A percentile compares a stretch with the other conserved stretches of the same genome.
phyloP scores from a whole-genome alignment of 1,140 invertebrate species.

The Aleiodes sp. region DNA sequence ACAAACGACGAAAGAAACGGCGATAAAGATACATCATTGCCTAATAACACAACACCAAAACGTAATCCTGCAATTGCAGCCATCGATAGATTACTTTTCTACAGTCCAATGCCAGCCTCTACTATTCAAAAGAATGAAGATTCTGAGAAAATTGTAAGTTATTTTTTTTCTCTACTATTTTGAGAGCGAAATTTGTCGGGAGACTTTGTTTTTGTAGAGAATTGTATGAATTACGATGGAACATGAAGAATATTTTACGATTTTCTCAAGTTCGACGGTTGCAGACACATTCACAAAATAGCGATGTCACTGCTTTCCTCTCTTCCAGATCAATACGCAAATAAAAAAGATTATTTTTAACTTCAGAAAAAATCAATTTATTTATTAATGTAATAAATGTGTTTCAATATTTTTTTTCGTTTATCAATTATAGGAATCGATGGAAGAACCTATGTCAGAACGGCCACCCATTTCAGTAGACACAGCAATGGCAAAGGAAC shows the following conservation, averaged over 20 bases:
- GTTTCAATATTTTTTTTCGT: slow-evolving; percentile 16
- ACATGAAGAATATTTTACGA: no score
- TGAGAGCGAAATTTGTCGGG: no score
- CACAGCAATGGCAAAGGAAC: slow-evolving; percentile 56
- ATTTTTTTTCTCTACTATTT: no score
- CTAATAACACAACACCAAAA: slow-evolving; percentile 48
- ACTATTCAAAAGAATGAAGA: slow-evolving; percentile 26
- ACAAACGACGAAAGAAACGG: slow-evolving; percentile 50
- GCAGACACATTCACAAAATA: no score
- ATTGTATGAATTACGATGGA: no score
- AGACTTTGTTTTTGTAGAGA: no score
- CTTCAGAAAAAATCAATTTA: no score
- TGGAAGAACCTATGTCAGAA: slow-evolving; percentile 43
- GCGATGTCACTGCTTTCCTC: no score
- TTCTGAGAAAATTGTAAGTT: slow-evolving; percentile 7
- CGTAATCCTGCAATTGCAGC: slow-evolving; percentile 59
- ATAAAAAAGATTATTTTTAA: no score
- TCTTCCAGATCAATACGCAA: slow-evolving; percentile 41
- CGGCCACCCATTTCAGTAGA: no score
- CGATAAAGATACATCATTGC: slow-evolving; percentile 42
- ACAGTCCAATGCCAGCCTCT: slow-evolving; percentile 46
- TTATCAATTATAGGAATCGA: slow-evolving; percentile 31
- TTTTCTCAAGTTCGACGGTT: no score
- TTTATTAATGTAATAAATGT: no score
- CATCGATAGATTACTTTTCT: slow-evolving; percentile 63